phyloP scores from a whole-genome alignment of 2,113 vertebrate genomes.

The Corydoras maculifer region DNA sequence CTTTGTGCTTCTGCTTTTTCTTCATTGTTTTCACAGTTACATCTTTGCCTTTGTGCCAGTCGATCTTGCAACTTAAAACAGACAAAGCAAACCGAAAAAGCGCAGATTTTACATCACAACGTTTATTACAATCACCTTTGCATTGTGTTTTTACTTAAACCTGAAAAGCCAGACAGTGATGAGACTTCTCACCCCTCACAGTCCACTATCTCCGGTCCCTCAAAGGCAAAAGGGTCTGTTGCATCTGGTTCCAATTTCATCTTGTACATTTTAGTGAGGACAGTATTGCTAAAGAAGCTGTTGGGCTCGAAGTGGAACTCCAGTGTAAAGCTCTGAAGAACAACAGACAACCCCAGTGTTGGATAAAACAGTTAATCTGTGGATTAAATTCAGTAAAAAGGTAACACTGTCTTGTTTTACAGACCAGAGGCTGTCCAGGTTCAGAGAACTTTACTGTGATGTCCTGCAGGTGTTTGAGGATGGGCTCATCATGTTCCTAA shows the following conservation, averaged over 20 bases:
- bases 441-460: conserved; percentile 96
- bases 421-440: conserved; percentile 89
- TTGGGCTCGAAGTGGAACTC: conserved; percentile 97
- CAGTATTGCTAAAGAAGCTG: conserved; percentile 84
- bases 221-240: conserved; percentile 90
- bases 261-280: conserved; percentile 94
- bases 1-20: conserved; percentile 99
- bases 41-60: conserved; percentile 97
- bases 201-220: conserved; percentile 94
- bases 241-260: conserved; percentile 94
- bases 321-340: conserved; percentile 84
- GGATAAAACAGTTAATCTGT: not conserved
- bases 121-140: too few species aligned
- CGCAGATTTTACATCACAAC: not conserved
- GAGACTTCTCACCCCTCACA: conserved; percentile 86
- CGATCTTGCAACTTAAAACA: conserved; percentile 79
- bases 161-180: too few species aligned
- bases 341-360: not conserved
- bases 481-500: conserved; percentile 94
- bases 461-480: conserved; percentile 91
- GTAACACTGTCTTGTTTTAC: conserved; percentile 44
- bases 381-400: not conserved
- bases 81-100: not conserved
- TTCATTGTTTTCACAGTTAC: conserved; percentile 93
- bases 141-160: too few species aligned